A percentile compares a stretch with the other conserved stretches of the same genome.
phyloP scores from a whole-genome alignment of 2,113 vertebrate genomes.

The Platysteira castanea region DNA sequence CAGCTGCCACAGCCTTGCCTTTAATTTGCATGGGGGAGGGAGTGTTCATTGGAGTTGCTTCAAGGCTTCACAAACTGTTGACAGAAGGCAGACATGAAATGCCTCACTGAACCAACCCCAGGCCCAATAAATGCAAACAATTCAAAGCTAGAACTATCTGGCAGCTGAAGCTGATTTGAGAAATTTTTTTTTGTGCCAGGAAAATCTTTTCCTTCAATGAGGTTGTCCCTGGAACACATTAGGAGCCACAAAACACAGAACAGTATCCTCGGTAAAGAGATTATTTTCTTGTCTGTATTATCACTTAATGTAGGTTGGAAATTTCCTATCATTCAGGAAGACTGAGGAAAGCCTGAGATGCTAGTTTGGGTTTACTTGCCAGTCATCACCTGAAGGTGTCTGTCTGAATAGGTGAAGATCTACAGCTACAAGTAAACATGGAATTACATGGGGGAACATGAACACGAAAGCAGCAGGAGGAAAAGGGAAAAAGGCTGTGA shows the following conservation, averaged over 20 bases:
- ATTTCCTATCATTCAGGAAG: background rate
- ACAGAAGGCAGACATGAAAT: conserved; percentile 42
- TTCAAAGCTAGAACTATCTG: conserved; percentile 48
- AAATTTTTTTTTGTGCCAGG: conserved; percentile 26
- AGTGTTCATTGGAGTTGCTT: background rate
- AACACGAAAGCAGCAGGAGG: background rate
- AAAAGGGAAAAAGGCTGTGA: background rate
- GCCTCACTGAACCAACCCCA: conserved; percentile 46
- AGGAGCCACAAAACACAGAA: conserved; percentile 19
- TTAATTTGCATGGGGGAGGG: background rate
- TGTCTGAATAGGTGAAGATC: background rate
- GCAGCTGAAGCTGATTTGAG: conserved; percentile 43
- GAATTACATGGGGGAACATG: background rate
- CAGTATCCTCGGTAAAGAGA: conserved; percentile 11
- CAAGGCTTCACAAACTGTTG: conserved; percentile 48
- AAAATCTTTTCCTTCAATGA: conserved; percentile 38
- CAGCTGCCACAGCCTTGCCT: background rate
- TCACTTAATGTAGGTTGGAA: background rate
- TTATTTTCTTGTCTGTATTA: conserved; percentile 34
- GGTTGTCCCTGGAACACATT: conserved; percentile 39
- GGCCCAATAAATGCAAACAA: conserved; percentile 49
- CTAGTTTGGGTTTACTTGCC: background rate
- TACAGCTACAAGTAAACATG: background rate
- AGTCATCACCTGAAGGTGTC: background rate
- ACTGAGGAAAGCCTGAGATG: background rate